Base-by-base conservation (phyloP, 2,888 invertebrate species). In the Anticlea derivata region DNA sequence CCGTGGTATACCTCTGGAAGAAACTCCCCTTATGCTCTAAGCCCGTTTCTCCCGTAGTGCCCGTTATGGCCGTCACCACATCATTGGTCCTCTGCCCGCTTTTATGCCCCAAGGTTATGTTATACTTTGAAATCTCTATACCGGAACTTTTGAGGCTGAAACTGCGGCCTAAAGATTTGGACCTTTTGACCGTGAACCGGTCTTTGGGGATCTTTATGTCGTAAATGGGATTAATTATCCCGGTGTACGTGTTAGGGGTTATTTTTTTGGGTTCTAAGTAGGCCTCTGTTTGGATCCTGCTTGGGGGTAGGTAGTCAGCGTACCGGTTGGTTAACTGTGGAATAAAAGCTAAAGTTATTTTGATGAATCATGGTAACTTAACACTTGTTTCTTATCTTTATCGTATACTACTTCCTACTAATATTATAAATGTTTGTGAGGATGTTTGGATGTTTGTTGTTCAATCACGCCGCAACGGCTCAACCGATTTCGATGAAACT, bases 221-320 rank as follows among this genome's bases (percentile, higher is more conserved):
- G 68, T 87, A 86, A 8, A 86, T 69, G 0, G 90, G 89, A 62
- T 87, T 90, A 26, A 88, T 82, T 7, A 90, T 80, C 1, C 90
- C 90, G 0, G 87, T 88, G 61, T 77, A 87, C 0, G 59, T 55
- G 13, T 65, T 55, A 10, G 52, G 48, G 26, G 51, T 35, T 13
- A 30, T 44, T 39, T 57, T 54, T 22, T 40, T 53, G 7, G 47
- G 33, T 17, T 40, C 46, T 20, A 47, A 44, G 33, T 65, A 60
- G 1, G 62, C 34, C 1, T 58, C 43, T 0, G 61, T 47, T 12
- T 63, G 68, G 6, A 62, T 59, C 37, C 41, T 61, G 52, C 31
- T 73, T 8, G 82, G 78, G 1, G 84, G 80, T 7, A 70, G 55
- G 57, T 80, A 81, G 68, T 84, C 85, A 0, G 75, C 48, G 64